Base-by-base conservation (phyloP, 2,113 vertebrate genomes). In the Puffinus mauretanicus region DNA sequence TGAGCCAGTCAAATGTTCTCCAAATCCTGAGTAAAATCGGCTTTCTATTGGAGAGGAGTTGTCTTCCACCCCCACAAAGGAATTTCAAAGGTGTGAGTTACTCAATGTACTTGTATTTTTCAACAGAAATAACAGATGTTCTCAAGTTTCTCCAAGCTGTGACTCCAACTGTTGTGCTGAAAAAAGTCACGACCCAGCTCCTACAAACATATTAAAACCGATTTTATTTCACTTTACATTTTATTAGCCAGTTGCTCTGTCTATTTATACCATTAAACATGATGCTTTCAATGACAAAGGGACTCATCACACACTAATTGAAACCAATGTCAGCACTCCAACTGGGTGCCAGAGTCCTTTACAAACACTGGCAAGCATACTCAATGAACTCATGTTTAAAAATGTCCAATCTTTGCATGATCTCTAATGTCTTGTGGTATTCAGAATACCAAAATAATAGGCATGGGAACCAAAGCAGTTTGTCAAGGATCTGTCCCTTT, bases 61-160 rank as follows among this genome's bases (percentile, higher is more conserved):
- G n/a, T 65, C 78, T 82, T 92, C 93, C 88, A 75, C 81, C 78
- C 82, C 82, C 80, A 83, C 38, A 75, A 76, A 93, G n/a, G 61
- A 90, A 91, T 88, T 95, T 92, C 92, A 92, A 96, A 97, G 93
- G 90, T 96, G 90, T 75, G 76, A 96, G 90, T 91, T 88, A 93
- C 84, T 93, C 73, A 73, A n/a, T 82, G 88, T 93, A 97, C 93
- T 97, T 86, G 67, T 73, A 87, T 93, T 87, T 94, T 94, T 90
- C 87, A 93, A 90, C 92, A 94, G 92, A 96, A 97, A 92, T 87
- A 96, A 92, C 97, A 97, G 95, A 96, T 93, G 97, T 95, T 96
- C 96, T 77, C 78, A 77, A 93, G 85, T 82, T 95, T 93, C 54
- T 95, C 90, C 96, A 97, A 97, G 96, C 91, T 96, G 92, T 85